These are phyloP conservation scores for Megalops cyprinoides DNA, from an alignment of 2,797 vertebrate species.

Conservation along the genomic window DNA sequence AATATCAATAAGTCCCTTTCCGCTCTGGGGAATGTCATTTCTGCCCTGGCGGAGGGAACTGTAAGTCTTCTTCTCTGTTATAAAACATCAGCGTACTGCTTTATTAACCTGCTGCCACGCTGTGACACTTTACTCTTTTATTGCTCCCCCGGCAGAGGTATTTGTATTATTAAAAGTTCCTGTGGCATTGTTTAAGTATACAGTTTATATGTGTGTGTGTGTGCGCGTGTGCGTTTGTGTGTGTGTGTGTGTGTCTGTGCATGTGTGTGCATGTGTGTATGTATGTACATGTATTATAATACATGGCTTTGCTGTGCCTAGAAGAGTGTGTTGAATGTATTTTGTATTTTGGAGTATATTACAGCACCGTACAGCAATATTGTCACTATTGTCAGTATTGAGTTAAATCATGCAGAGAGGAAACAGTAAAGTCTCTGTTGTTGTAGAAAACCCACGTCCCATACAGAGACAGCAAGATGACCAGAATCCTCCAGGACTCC, in stretches of 20 bases:
- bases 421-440: conserved; percentile 12
- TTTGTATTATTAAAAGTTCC: neutral
- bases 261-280: too few relatives aligned
- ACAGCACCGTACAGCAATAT: neutral
- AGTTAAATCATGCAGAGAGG: neutral
- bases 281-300: too few relatives aligned
- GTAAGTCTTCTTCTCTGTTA: conserved; percentile 69
- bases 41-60: conserved; percentile 91
- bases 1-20: conserved; percentile 97
- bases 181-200: neutral
- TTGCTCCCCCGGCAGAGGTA: neutral
- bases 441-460: conserved; percentile 85
- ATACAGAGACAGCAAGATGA: conserved; percentile 91
- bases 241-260: too few relatives aligned
- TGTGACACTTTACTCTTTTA: neutral
- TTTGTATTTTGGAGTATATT: neutral
- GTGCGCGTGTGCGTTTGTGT: too few relatives aligned
- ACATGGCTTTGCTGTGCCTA: neutral
- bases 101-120: neutral
- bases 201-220: neutral
- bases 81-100: neutral
- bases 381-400: too few relatives aligned
- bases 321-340: neutral
- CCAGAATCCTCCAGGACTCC: conserved; percentile 87
- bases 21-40: conserved; percentile 92